Conservation (phyloP, 2,797 vertebrate genomes). For the Crenichthys baileyi region DNA sequence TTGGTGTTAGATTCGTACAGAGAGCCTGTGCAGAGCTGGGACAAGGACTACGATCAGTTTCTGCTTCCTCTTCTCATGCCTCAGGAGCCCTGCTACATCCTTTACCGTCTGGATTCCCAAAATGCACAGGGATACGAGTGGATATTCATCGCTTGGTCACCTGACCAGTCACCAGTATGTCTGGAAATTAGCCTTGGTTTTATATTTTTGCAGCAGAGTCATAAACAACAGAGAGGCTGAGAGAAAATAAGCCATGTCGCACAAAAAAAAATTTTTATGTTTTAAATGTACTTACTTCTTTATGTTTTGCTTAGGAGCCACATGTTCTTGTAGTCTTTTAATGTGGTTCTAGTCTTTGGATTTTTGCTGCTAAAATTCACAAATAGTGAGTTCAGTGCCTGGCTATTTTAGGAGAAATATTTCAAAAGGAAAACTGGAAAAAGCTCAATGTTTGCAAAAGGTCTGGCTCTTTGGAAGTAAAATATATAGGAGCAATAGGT, state of each 20-base stretch:
- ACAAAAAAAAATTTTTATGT: background rate
- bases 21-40: constrained; percentile 90
- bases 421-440: background rate
- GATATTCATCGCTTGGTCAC: constrained; percentile 98
- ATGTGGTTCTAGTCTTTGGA: background rate
- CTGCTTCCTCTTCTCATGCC: constrained; percentile 91
- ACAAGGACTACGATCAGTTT: constrained; percentile 89
- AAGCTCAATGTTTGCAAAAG: background rate
- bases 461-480: background rate
- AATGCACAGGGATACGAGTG: constrained; percentile 97
- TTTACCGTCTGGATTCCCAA: constrained; percentile 94
- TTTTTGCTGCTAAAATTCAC: background rate
- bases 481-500: background rate
- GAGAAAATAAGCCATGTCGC: background rate
- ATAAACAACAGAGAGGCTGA: background rate
- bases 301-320: background rate
- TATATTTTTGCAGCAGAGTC: background rate
- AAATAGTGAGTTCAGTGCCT: background rate
- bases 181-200: background rate
- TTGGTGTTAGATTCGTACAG: constrained; percentile 91
- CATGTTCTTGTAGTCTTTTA: background rate
- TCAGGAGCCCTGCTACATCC: constrained; percentile 93
- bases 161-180: constrained; percentile 95
- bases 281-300: background rate
- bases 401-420: background rate